phyloP scores from a whole-genome alignment of 2,888 invertebrate genomes.

The Amphipoea lucens region DNA sequence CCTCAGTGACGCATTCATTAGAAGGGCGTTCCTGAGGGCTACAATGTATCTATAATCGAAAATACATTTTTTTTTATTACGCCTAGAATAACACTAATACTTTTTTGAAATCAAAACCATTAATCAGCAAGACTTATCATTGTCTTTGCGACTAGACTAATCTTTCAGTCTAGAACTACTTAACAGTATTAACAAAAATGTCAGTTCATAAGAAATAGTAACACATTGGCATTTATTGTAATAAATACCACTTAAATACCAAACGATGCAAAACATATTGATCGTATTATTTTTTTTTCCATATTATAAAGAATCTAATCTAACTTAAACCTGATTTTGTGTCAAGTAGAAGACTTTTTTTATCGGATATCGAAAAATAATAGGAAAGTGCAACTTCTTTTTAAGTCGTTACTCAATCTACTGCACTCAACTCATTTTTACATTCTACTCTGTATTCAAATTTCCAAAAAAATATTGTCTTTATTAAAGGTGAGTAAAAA shows the following conservation, averaged over 20 bases:
- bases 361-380: neutral
- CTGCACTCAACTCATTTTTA: neutral
- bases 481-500: neutral
- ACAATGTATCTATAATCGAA: neutral
- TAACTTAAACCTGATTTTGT: conserved; percentile 14
- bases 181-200: conserved; percentile 32
- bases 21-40: neutral
- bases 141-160: conserved; percentile 37
- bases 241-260: conserved; percentile 12
- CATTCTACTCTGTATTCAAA: neutral
- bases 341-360: neutral
- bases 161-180: conserved; percentile 44
- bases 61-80: conserved; percentile 9
- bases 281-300: neutral
- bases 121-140: conserved; percentile 28
- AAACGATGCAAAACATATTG: conserved; percentile 11
- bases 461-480: neutral
- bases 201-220: conserved; percentile 38
- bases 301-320: conserved; percentile 10
- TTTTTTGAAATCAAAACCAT: conserved; percentile 27
- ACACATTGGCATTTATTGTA: conserved; percentile 34
- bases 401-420: neutral
- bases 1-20: neutral
- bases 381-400: neutral
- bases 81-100: conserved; percentile 43